A percentile compares a stretch with the other conserved stretches of the same genome.
These are phyloP conservation scores for Danionella cerebrum DNA, from an alignment of 2,113 vertebrate genomes.

Conservation along the genomic window DNA sequence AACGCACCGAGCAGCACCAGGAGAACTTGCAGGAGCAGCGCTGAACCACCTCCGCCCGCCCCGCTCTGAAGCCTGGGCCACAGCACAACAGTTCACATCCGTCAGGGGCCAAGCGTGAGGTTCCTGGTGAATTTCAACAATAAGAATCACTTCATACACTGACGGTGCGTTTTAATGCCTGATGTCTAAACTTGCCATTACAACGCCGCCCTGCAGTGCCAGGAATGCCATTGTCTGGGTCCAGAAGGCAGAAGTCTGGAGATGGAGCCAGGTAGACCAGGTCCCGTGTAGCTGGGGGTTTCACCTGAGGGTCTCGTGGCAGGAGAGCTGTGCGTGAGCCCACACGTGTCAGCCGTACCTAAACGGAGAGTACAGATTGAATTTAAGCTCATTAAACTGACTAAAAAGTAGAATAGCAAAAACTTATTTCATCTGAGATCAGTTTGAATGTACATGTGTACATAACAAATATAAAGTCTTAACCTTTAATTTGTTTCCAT, in stretches of 20 bases:
- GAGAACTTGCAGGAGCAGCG: slow-evolving; percentile 67
- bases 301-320: slow-evolving; percentile 64
- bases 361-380: slow-evolving; percentile 1
- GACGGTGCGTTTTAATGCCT: too few species aligned
- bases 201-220: slow-evolving; percentile 62
- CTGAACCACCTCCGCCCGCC: slow-evolving; percentile 61
- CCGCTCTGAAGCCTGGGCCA: slow-evolving; percentile 56
- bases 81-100: slow-evolving; percentile 71
- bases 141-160: too few species aligned
- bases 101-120: slow-evolving; percentile 54
- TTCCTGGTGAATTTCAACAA: slow-evolving; percentile 40
- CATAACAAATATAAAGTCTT: too few species aligned
- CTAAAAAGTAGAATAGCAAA: too few species aligned
- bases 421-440: too few species aligned
- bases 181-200: slow-evolving; percentile 47
- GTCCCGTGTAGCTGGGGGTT: slow-evolving; percentile 63
- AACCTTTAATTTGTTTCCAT: too few species aligned
- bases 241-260: slow-evolving; percentile 63
- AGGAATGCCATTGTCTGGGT: slow-evolving; percentile 52
- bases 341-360: slow-evolving; percentile 67
- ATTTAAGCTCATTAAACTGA: too few species aligned
- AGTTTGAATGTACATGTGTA: too few species aligned
- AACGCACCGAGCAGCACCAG: slow-evolving; percentile 69
- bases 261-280: slow-evolving; percentile 62
- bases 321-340: slow-evolving; percentile 63